Conservation (phyloP, 2,888 invertebrate species). For the Prenolepis imparis region DNA sequence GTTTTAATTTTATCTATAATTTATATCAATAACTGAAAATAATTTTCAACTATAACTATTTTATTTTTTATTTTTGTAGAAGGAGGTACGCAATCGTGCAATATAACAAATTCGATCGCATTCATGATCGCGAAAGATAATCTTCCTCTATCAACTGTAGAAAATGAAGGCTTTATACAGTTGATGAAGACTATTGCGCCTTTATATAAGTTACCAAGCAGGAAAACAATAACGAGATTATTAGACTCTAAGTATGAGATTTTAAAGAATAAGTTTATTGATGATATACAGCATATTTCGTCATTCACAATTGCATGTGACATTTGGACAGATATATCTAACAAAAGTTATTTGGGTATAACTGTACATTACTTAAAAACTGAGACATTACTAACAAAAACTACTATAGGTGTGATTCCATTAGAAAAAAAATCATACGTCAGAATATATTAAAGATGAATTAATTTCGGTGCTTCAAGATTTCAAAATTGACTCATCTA, state of each 20-base stretch:
- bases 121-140: constrained; percentile 32
- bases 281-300: no score
- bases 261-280: background rate
- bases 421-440: no score
- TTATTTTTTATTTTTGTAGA: no score
- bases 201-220: background rate
- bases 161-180: constrained; percentile 14
- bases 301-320: constrained; percentile 11
- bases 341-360: constrained; percentile 23
- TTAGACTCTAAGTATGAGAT: background rate
- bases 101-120: no score
- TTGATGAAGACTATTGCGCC: constrained; percentile 6
- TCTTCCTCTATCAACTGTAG: constrained; percentile 1
- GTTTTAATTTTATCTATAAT: no score
- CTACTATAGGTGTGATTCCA: background rate
- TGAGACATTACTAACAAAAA: background rate
- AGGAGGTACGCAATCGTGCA: no score
- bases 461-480: no score
- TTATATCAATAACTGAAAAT: no score
- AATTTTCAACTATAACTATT: no score
- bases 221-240: constrained; percentile 24
- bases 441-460: no score
- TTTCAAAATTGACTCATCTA: background rate
- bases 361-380: constrained; percentile 10
- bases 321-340: constrained; percentile 21